A percentile compares a stretch with the other conserved stretches of the same genome.
Conservation (phyloP, 64 coral and sea anemone species). For the Actinia tenebrosa region DNA sequence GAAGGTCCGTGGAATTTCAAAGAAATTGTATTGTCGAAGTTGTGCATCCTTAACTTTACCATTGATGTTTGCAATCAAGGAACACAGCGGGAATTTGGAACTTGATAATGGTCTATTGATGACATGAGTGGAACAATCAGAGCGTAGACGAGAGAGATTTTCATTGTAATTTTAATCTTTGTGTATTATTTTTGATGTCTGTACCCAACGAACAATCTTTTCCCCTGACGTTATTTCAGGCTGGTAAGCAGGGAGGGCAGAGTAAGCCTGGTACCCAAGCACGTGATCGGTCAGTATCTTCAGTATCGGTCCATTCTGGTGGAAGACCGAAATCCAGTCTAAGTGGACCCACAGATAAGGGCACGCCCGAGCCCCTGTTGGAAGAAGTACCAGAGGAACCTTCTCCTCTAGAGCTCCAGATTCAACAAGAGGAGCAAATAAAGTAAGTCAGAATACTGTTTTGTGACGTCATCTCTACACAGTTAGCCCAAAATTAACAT, state of each 20-base stretch:
- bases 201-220: too few relatives aligned
- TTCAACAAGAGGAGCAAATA: constrained; percentile 79
- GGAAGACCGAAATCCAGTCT: constrained; percentile 83
- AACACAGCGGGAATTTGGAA: too few relatives aligned
- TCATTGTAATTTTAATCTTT: too few relatives aligned
- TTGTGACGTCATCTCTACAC: too few relatives aligned
- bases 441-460: constrained; percentile 37
- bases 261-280: constrained; percentile 16
- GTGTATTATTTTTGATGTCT: too few relatives aligned
- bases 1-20: too few relatives aligned
- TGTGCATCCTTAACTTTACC: too few relatives aligned
- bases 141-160: too few relatives aligned
- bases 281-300: constrained; percentile 74
- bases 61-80: too few relatives aligned
- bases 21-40: too few relatives aligned
- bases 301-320: constrained; percentile 71
- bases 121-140: too few relatives aligned
- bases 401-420: constrained; percentile 60
- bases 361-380: constrained; percentile 56
- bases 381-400: constrained; percentile 65
- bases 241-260: background rate
- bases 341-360: constrained; percentile 73
- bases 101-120: too few relatives aligned
- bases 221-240: background rate
- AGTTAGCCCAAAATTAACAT: background rate